These are phyloP conservation scores for Drosophila falleni DNA, from an alignment of 2,888 invertebrate species.

Conservation along the genomic window DNA sequence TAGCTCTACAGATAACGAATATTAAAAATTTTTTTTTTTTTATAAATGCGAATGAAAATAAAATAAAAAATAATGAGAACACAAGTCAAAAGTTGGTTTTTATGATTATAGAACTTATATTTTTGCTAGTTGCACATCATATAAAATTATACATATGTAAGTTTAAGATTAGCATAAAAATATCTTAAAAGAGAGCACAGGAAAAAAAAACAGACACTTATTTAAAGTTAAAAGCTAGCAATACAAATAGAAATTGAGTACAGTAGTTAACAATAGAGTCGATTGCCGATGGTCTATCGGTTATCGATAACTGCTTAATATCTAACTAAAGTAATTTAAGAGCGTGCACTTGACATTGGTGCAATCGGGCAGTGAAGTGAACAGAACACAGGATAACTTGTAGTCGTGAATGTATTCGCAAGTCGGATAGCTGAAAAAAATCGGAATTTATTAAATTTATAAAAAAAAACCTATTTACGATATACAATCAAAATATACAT, in stretches of 20 bases:
- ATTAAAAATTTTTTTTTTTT: too few species aligned
- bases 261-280: conserved; percentile 24
- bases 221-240: conserved; percentile 18
- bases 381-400: conserved; percentile 84
- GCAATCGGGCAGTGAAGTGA: conserved; percentile 85
- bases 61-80: conserved; percentile 6
- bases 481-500: too few species aligned
- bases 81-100: conserved; percentile 8
- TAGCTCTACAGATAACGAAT: too few species aligned
- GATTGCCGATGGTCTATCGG: background rate
- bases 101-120: conserved; percentile 22
- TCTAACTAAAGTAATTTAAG: conserved; percentile 81
- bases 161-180: conserved; percentile 33
- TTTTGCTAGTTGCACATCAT: conserved; percentile 29
- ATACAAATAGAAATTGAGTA: conserved; percentile 35
- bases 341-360: conserved; percentile 84
- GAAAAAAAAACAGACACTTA: conserved; percentile 11
- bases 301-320: conserved; percentile 17
- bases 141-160: conserved; percentile 40
- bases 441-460: background rate
- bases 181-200: conserved; percentile 30
- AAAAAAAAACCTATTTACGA: too few species aligned
- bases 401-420: conserved; percentile 85
- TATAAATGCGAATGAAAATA: too few species aligned
- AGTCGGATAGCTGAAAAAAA: conserved; percentile 80